These are phyloP conservation scores for Salvelinus fontinalis DNA, from an alignment of 2,113 vertebrate genomes.

Conservation along the genomic window DNA sequence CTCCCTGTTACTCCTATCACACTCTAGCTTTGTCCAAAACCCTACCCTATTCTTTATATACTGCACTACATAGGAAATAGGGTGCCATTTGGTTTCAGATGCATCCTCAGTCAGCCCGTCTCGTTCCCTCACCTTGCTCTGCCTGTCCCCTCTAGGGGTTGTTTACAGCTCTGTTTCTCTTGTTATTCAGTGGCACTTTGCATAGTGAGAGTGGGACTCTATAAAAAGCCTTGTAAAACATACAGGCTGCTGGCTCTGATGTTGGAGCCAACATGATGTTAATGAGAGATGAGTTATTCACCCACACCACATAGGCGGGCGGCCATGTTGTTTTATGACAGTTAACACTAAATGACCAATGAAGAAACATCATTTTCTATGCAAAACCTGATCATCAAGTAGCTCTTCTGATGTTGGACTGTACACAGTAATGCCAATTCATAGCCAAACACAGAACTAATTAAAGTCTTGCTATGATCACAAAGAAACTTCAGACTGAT, in stretches of 20 bases:
- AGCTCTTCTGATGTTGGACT: background rate
- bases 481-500: background rate
- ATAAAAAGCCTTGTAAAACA: constrained; percentile 61
- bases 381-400: background rate
- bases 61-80: too few relatives aligned
- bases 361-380: background rate
- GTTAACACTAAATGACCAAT: background rate
- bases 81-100: too few relatives aligned
- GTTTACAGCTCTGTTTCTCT: constrained; percentile 60
- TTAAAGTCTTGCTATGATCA: background rate
- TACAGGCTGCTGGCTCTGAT: constrained; percentile 1
- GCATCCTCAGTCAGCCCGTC: background rate
- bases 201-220: constrained; percentile 51
- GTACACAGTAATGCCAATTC: background rate
- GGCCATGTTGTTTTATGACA: background rate
- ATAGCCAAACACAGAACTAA: too few relatives aligned
- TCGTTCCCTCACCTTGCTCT: constrained; percentile 49
- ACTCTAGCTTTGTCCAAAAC: too few relatives aligned
- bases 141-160: constrained; percentile 21
- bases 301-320: background rate
- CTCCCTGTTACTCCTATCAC: constrained; percentile 2
- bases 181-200: constrained; percentile 60
- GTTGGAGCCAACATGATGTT: background rate
- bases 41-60: background rate
- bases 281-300: background rate